A percentile compares a stretch with the other conserved stretches of the same genome.
phyloP scores from a whole-genome alignment of 1,140 invertebrate genomes.

The Penaeus indicus region DNA sequence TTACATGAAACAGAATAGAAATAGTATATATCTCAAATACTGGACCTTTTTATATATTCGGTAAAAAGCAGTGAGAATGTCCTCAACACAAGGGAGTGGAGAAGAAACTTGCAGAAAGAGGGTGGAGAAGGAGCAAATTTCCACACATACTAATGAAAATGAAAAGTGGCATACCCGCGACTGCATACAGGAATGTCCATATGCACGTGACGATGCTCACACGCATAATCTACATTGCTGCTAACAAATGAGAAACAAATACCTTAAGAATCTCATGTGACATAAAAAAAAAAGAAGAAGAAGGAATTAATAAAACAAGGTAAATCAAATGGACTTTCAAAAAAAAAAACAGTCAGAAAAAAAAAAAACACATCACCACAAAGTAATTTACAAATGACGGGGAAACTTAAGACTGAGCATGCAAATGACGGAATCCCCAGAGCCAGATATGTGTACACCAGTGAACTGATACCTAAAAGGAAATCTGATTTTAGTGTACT shows the following conservation, averaged over 20 bases:
- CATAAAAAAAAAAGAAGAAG: neutral
- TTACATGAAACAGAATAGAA: no score
- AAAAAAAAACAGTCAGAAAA: no score
- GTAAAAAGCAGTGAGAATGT: neutral
- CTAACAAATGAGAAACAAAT: constrained; percentile 1
- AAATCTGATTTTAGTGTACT: no score
- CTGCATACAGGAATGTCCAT: constrained; percentile 25
- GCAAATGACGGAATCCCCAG: no score
- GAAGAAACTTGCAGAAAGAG: constrained; percentile 9
- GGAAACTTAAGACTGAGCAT: no score
- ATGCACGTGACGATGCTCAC: constrained; percentile 28
- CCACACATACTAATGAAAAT: neutral
- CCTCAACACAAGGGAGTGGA: neutral
- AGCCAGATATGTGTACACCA: no score
- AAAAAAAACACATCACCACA: no score
- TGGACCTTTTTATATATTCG: no score
- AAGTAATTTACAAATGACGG: no score
- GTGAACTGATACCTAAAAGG: no score
- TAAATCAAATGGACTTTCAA: neutral
- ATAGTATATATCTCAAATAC: no score
- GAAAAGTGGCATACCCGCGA: constrained; percentile 5
- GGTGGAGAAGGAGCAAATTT: constrained; percentile 6
- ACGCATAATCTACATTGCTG: constrained; percentile 25
- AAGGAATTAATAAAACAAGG: neutral
- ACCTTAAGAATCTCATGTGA: constrained; percentile 5